Percentiles rank a stretch among this genome's conserved stretches.
These are phyloP conservation scores for Laothoe populi DNA, from an alignment of 2,888 invertebrate genomes.

Conservation along the genomic window DNA sequence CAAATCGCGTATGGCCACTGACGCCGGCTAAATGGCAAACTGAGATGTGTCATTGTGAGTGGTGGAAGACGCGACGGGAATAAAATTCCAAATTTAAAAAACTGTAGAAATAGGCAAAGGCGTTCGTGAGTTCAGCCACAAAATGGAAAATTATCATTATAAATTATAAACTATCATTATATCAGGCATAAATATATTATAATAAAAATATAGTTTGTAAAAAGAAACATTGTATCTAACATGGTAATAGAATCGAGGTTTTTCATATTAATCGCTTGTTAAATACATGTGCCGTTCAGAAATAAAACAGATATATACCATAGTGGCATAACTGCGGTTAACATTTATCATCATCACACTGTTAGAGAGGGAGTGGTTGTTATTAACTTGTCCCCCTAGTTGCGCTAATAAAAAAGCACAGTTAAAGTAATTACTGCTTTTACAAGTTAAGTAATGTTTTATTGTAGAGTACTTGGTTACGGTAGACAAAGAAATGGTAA, in stretches of 20 bases:
- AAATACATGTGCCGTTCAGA: not conserved
- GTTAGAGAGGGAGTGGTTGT: not conserved
- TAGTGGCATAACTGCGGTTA: not conserved
- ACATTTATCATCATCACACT: not conserved
- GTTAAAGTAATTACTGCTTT: conserved; percentile 2
- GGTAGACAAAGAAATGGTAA: too few relatives aligned
- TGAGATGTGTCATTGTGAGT: conserved; percentile 38
- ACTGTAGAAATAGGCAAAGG: not conserved
- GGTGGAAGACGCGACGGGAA: not conserved
- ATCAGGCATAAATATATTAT: too few relatives aligned
- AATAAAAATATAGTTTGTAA: too few relatives aligned
- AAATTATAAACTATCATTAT: too few relatives aligned
- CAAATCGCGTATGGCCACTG: conserved; percentile 40
- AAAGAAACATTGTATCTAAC: too few relatives aligned
- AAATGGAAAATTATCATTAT: too few relatives aligned
- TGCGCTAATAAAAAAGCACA: not conserved
- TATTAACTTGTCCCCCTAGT: conserved; percentile 16
- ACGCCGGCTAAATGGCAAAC: conserved; percentile 24
- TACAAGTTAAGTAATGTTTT: not conserved
- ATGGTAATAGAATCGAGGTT: not conserved
- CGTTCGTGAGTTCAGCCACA: too few relatives aligned
- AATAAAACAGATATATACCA: not conserved
- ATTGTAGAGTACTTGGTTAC: not conserved
- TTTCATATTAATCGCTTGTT: not conserved
- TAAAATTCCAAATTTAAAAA: not conserved